Evolutionary conservation across 92 coral and sea anemone species (phyloP), one percentile per base, ranked within the genome.

Genomic region (Micromussa lordhowensis): DNA sequence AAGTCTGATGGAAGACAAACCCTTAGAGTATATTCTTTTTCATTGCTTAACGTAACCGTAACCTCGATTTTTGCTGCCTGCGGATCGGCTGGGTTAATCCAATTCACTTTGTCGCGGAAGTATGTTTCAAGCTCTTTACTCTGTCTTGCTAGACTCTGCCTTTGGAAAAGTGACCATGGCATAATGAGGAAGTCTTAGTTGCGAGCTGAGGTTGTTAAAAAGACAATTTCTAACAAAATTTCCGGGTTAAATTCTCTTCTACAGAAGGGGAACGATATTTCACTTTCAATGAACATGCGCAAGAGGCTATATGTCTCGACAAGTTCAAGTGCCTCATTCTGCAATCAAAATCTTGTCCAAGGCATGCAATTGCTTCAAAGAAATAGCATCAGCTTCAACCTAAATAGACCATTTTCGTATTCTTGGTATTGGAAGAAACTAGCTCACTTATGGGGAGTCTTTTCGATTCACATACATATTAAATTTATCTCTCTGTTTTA

Each of bases 1-100:
- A 85, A 96, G 75, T 96, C 99, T 16, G 70, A 74, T 26, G 94
- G 92, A 71, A 96, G 89, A 49, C 85, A 90, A 8, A 96, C 86
- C 66, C 96, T 92, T 31, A 96, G 90, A 30, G 38, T 76, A 85
- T 96, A 96, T 5, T 35, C 53, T 51, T 88, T 92, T 68, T 86
- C 90, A 61, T 82, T 86, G 75, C 82, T 81, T 48, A 95, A 91
- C 36, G 84, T 70, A 80, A 96, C 82, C 22, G 53, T 34, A n/a
- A 94, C 93, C 59, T 92, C 98, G 5, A 95, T 90, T 14, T 80
- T 78, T 18, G 98, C 77, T 21, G 88, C 84, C 3, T 94, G 6
- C 68, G 7, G 68, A 63, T 91, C 87, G 24, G 70, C 75, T 58
- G 89, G 94, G 22, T 84, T 75, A 5, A 55, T 88, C 98, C 98